Evolutionary conservation across 2,113 vertebrate genomes (phyloP).

Genomic region (Saguinus imperator): DNA sequence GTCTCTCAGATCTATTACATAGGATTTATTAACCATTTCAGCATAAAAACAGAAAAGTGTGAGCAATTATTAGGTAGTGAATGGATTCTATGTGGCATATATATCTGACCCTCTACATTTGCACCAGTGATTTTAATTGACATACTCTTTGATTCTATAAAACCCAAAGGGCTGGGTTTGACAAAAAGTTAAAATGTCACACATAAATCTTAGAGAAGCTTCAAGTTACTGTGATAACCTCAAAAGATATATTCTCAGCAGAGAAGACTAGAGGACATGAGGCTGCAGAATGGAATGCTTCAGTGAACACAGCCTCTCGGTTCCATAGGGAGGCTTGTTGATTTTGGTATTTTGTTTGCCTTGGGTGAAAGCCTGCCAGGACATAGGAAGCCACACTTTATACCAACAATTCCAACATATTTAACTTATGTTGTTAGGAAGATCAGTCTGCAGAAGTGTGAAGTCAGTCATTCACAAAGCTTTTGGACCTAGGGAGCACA

Average conservation of each 20-base stretch:
- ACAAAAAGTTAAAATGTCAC: background rate
- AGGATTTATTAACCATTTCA: background rate
- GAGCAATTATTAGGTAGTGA: background rate
- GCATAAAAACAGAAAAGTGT: background rate
- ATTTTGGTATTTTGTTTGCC: background rate
- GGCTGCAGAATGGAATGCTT: background rate
- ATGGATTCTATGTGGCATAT: background rate
- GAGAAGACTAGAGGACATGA: background rate
- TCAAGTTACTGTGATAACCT: background rate
- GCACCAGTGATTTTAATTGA: background rate
- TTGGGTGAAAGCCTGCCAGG: background rate
- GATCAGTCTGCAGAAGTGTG: background rate
- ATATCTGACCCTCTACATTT: background rate
- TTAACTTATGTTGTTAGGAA: background rate
- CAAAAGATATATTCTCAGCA: background rate
- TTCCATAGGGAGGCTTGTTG: background rate
- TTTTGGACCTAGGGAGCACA: background rate
- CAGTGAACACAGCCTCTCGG: fast-evolving
- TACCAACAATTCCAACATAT: background rate
- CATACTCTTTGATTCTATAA: background rate
- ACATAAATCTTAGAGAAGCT: background rate
- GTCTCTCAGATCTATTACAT: background rate
- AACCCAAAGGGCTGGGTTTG: background rate
- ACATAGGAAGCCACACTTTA: background rate
- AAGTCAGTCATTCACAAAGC: background rate